Conservation (phyloP, 2,113 vertebrate species). For the Pelusios castaneus region DNA sequence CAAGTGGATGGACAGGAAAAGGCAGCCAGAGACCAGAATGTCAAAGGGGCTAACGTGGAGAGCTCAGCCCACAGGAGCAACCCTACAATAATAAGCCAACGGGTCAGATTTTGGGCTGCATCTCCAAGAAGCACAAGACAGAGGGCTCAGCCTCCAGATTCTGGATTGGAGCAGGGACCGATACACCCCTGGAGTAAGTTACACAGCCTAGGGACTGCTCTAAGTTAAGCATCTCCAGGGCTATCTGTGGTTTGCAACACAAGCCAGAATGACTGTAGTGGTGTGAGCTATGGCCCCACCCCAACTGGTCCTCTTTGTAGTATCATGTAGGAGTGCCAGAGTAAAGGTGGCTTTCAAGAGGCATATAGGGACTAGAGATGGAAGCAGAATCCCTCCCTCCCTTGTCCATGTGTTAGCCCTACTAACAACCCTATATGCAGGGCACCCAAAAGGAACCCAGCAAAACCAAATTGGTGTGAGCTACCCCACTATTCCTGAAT, state of each 20-base stretch:
- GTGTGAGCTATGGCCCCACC: not conserved
- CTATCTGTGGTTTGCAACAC: fast-evolving
- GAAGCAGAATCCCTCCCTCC: not conserved
- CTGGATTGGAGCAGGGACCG: not conserved
- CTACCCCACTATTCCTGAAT: not conserved
- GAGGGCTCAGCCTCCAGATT: not conserved
- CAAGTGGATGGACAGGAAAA: not conserved
- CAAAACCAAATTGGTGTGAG: not conserved
- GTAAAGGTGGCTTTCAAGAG: not conserved
- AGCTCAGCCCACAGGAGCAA: not conserved
- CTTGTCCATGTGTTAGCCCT: too few species aligned
- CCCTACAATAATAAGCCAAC: not conserved
- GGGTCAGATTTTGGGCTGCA: not conserved
- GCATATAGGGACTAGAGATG: fast-evolving
- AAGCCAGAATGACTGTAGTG: fast-evolving
- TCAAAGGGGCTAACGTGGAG: not conserved
- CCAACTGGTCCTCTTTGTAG: fast-evolving
- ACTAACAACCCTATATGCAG: not conserved
- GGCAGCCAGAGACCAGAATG: not conserved
- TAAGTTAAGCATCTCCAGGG: fast-evolving
- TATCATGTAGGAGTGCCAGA: not conserved
- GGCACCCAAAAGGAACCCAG: not conserved
- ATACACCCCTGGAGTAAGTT: not conserved
- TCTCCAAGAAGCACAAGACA: not conserved
- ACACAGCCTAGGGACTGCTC: fast-evolving